Base-by-base conservation (phyloP, 2,888 invertebrate genomes). In the Lochmaea crataegi region DNA sequence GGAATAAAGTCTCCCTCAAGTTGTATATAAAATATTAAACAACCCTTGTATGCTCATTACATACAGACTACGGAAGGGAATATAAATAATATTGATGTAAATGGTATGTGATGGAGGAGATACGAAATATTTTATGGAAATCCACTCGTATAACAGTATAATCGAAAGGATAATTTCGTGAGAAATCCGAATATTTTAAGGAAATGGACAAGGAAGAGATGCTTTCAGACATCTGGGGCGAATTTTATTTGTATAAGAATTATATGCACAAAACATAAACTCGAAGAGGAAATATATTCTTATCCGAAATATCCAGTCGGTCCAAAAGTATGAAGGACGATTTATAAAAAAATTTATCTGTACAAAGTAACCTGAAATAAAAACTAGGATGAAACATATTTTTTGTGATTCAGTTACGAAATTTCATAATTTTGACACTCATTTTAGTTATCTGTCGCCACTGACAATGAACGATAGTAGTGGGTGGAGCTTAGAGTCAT, bases 21-120 rank as follows among this genome's bases (percentile, higher is more conserved):
- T 81, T 81, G 80, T 80, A 82, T 77, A 81, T 83, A 82, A 85
- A 85, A 84, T 84, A 85, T 85, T 85, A 84, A 85, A 84, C 82
- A 83, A 80, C 82, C 81, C 82, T 80, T 81, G 82, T 81, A 82
- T 79, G 81, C 79, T 81, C 77, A 80, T 81, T 82, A 81, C 81
- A 78, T 78, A 78, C 76, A 73, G 77, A 78, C 78, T 74, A 76
- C 75, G 75, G 72, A 76, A 71, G 77, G 76, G 76, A 74, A 73
- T 75, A 80, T 77, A 76, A 79, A 80, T 80, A 77, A 75, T 73
- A 75, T 74, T 68, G 74, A 73, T 77, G 71, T 70, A 77, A 75
- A 71, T 71, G 45, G 63, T 67, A 71, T 68, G 57, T 68, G 71
- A 70, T 66, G 57, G 56, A 67, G 38, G 60, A 67, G 66, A 70